Percentiles rank a stretch among this genome's conserved stretches.
Evolutionary conservation across 2,113 vertebrate genomes (phyloP).

Genomic region (Corythoichthys haematopterus): DNA sequence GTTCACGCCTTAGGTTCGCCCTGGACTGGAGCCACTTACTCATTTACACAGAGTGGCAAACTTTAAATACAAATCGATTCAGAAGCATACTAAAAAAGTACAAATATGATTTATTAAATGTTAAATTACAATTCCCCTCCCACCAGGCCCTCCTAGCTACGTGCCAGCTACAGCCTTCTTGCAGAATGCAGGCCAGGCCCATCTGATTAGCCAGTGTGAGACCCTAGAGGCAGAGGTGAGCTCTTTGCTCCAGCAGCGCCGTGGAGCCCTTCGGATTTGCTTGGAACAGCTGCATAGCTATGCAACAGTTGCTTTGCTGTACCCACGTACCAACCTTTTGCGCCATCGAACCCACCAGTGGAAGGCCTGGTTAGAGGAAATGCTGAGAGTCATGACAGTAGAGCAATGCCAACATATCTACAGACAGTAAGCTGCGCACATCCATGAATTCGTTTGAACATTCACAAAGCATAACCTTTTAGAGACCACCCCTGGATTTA

Average conservation of each 20-base stretch:
- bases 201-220: slow-evolving; percentile 93
- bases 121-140: neutral
- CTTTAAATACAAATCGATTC: no score
- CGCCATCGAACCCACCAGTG: slow-evolving; percentile 89
- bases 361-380: slow-evolving; percentile 96
- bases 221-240: slow-evolving; percentile 88
- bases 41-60: no score
- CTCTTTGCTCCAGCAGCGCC: slow-evolving; percentile 87
- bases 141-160: slow-evolving; percentile 92
- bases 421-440: slow-evolving; percentile 73
- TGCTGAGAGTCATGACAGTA: slow-evolving; percentile 85
- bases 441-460: neutral
- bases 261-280: slow-evolving; percentile 82
- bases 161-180: slow-evolving; percentile 94
- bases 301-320: slow-evolving; percentile 92
- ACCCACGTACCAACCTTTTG: slow-evolving; percentile 85
- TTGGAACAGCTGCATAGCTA: slow-evolving; percentile 96
- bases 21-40: neutral
- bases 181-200: slow-evolving; percentile 95
- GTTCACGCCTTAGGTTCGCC: neutral
- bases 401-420: slow-evolving; percentile 88
- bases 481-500: neutral
- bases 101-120: no score
- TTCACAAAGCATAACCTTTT: neutral
- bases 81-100: no score